Percentiles rank a stretch among this genome's conserved stretches.
These are phyloP conservation scores for Eupithecia subfuscata DNA, from an alignment of 2,888 invertebrate species.

Conservation along the genomic window DNA sequence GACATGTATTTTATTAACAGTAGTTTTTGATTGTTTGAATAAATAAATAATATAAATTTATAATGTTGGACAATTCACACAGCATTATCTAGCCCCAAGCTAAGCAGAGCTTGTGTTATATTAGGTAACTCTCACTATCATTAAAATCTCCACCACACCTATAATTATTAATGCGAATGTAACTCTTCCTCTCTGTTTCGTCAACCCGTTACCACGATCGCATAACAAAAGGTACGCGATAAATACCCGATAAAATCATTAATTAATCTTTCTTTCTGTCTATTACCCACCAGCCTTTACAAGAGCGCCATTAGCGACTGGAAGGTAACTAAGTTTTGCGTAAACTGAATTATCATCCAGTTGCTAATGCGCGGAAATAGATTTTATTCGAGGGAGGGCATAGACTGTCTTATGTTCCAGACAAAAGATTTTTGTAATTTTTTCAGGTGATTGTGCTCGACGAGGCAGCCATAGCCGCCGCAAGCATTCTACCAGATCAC, in stretches of 20 bases:
- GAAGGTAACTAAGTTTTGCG: neutral
- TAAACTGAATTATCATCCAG: too few species aligned
- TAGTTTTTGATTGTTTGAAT: neutral
- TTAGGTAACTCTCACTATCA: neutral
- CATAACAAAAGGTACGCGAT: too few species aligned
- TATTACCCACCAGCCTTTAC: too few species aligned
- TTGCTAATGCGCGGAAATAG: neutral
- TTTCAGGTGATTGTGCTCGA: constrained; percentile 79
- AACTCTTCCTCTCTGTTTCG: neutral
- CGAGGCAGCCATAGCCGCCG: constrained; percentile 79
- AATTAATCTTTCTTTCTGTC: too few species aligned
- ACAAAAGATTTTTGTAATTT: neutral
- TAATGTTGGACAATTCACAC: too few species aligned
- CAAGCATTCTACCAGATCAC: constrained; percentile 77
- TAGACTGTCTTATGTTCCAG: neutral
- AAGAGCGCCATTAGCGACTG: neutral
- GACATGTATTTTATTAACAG: neutral
- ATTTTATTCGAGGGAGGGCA: neutral
- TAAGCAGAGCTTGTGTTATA: too few species aligned
- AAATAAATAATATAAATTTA: too few species aligned
- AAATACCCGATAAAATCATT: too few species aligned
- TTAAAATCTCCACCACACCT: neutral
- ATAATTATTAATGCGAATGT: neutral
- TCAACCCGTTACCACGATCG: too few species aligned
- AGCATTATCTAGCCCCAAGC: too few species aligned